Base-by-base conservation (phyloP, 2,113 vertebrate genomes). In the Penelope pileata region DNA sequence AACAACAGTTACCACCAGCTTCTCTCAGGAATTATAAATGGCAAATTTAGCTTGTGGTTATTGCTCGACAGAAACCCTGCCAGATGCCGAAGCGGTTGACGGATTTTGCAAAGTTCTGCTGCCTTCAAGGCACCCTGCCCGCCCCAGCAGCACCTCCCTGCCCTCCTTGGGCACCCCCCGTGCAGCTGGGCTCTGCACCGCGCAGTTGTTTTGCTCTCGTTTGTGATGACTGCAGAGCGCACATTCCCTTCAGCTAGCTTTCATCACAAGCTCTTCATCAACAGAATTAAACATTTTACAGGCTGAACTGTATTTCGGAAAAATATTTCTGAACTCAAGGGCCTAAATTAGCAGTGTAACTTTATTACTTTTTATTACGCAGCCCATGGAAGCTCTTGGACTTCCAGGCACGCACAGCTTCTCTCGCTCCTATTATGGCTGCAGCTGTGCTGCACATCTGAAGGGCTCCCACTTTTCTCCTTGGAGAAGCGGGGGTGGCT, bases 11-110 rank as follows among this genome's bases (percentile, higher is more conserved):
- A 91, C 80, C 23, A 42, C 72, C 59, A 54, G 66, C 47, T 90
- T 82, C 69, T 92, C 82, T 87, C 67, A 91, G 86, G 83, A 91
- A 87, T 91, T 76, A 92, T 54, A 83, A 45, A 62, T 21, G 60
- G 93, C 66, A 94, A 94, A 88, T 91, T 86, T 84, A 96, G 75
- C 78, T 90, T 19, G 50, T 50, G 47, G 63, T 90, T 95, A 83
- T 88, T 92, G 93, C 87, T 90, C 82, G 91, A 88, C 76, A 94
- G 86, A 94, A 93, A 11, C 34, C 47, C 50, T 83, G 72, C 66
- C 81, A 88, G 70, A 91, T 66, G 75, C 54, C 85, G 63, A 73
- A 89, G 63, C 6, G 1, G 34, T 16, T 87, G 84, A 91, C 8
- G 58, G 45, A 92, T 87, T 94, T 92, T 90, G 85, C 42, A 38